Evolutionary conservation across 2,113 vertebrate species (phyloP), one percentile per base, ranked within the genome.

Genomic region (Epinephelus fuscoguttatus): DNA sequence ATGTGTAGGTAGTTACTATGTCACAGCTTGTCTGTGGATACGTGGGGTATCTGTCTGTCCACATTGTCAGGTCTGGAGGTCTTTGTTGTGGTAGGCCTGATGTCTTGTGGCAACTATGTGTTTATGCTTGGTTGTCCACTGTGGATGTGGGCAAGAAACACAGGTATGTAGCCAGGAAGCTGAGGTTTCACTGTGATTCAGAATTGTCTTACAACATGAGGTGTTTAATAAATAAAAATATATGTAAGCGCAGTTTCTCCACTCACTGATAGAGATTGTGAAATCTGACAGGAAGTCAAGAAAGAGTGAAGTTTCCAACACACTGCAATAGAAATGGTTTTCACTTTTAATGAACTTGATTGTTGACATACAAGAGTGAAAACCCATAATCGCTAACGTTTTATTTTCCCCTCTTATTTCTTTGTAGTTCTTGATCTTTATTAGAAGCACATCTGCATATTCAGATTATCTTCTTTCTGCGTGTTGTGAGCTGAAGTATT

Each of bases 81-180:
- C 84, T 95, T 92, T 95, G 92, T 90, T 93, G 94, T 94, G 93
- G 94, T 78, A 45, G 53, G 45, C 63, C 37, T 70, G 4, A 3
- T 33, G 50, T 90, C 19, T 75, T 93, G 92, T 72, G 92, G 86
- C 67, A 70, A n/a, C 47, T 75, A 10, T 57, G 37, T 40, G 19
- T 75, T 61, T 80, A 19, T 62, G 50, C 42, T 82, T 30, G 45
- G 66, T 70, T 88, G 89, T 90, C 92, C 91, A 91, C 79, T 86
- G 82, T 81, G 70, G 79, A 81, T 92, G 89, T 93, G 92, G 85
- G 84, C 87, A 88, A 1, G 19, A 21, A 37, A 50, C 53, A 23
- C 45, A 40, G 5, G 4, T 37, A 12, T 69, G 45, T 63, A 75
- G 75, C 78, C 83, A 90, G 91, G 90, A 93, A 91, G 82, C 66